These are phyloP conservation scores for Brachionus calyciflorus DNA, from an alignment of 1,140 invertebrate genomes.

Conservation along the genomic window DNA sequence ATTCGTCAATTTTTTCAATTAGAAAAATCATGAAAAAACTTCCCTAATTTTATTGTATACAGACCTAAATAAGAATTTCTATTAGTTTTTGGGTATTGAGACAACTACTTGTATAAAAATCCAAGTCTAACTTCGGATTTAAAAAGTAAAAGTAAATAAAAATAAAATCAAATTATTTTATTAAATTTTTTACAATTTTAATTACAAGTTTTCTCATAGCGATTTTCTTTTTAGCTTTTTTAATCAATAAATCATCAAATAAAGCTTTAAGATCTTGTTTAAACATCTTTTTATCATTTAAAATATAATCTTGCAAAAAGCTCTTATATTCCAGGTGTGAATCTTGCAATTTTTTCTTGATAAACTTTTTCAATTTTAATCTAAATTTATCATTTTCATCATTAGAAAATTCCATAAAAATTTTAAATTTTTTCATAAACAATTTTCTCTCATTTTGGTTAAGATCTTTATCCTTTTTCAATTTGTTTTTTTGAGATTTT, in stretches of 20 bases:
- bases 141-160: not conserved
- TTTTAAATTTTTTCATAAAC: not conserved
- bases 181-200: slow-evolving; percentile 11
- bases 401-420: not conserved
- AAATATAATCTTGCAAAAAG: slow-evolving; percentile 22
- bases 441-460: not conserved
- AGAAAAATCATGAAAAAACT: too few species aligned
- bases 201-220: not conserved
- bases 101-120: not conserved
- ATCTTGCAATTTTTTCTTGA: not conserved
- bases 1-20: too few species aligned
- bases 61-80: too few species aligned
- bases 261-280: not conserved
- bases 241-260: not conserved
- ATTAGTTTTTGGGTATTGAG: too few species aligned
- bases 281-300: not conserved
- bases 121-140: not conserved
- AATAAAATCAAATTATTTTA: not conserved
- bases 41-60: too few species aligned
- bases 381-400: not conserved
- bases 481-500: not conserved
- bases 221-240: not conserved
- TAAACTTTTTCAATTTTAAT: slow-evolving; percentile 3
- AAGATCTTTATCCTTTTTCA: not conserved
- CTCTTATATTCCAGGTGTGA: not conserved